Evolutionary conservation across 1,140 invertebrate species (phyloP), one percentile per base, ranked within the genome.

Genomic region (Cotesia chilonis): DNA sequence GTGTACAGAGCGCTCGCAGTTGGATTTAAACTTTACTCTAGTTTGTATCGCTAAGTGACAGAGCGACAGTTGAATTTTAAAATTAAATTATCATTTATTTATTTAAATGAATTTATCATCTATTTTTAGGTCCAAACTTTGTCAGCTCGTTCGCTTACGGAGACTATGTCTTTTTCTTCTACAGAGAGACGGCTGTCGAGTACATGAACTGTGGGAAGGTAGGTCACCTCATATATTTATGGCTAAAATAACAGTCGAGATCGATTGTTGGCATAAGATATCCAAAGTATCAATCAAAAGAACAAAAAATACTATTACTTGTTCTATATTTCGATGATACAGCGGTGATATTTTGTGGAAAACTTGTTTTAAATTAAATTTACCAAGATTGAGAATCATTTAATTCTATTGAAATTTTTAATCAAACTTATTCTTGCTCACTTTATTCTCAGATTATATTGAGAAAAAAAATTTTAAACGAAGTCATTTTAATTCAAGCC

Each of bases 151-250:
- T 99, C 77, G 92, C 93, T 70, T 93, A 95, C 80, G 94, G 93
- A 55, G 96, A 97, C 79, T 97, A 95, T 84, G 95, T 98, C 52
- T 97, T 98, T 85, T 99, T 99, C 88, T 99, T 99, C 88, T 99
- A 97, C 83, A 91, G 96, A 51, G 97, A 98, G 88, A 95, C 94
- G 9, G 96, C 96, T 51, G 95, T 98, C 12, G 97, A 98, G 87
- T 96, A 94, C 83, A 96, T 97, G 89, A 98, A 98, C 86, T 98
- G 96, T 85, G 96, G 96, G 84, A 97, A 96, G 89, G 93, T 94
- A 84, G 87, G 84, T 68, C 54, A 59, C 47, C 57, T 63, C 38
- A 17, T 51, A 70, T 71, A 17, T 41, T 61, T 38, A 37, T 47
- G 5, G 0, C 41, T 47, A 10, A 38, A 68, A 10, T 57, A 59